Percentiles rank a stretch among this genome's conserved stretches.
Evolutionary conservation across 2,888 invertebrate species (phyloP).

Genomic region (Drosophila ustulata): DNA sequence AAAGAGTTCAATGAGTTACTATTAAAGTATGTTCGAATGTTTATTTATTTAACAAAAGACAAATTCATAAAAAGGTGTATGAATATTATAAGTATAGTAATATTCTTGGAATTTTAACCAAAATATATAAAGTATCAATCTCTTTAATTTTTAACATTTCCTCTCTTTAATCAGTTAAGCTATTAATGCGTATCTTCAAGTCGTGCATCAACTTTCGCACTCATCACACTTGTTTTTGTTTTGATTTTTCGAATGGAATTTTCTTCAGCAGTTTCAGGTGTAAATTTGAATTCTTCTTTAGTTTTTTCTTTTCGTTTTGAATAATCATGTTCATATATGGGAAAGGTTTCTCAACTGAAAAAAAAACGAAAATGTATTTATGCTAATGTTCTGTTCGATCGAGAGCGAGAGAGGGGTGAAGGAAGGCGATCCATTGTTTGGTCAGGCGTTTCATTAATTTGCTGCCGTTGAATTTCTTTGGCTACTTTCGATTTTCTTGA

Average conservation of each 20-base stretch:
- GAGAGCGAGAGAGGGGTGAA: not conserved
- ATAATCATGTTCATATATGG: slow-evolving; percentile 49
- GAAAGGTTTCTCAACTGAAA: slow-evolving; percentile 22
- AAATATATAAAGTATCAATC: no score
- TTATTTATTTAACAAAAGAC: no score
- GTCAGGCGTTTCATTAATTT: slow-evolving; percentile 49
- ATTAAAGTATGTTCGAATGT: no score
- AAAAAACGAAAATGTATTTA: slow-evolving; percentile 54
- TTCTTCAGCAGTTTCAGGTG: slow-evolving; percentile 25
- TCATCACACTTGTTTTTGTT: slow-evolving; percentile 1
- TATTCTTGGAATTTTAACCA: no score
- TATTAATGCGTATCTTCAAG: not conserved
- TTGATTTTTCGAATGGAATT: slow-evolving; percentile 16
- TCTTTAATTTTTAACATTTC: no score
- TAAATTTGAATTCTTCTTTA: slow-evolving; percentile 39
- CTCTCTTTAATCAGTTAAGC: not conserved
- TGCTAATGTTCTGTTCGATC: slow-evolving; percentile 50
- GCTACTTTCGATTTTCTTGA: slow-evolving; percentile 54
- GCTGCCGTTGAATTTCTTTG: slow-evolving; percentile 47
- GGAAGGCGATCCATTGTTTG: slow-evolving; percentile 22
- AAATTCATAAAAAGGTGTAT: no score
- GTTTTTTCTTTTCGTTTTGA: slow-evolving; percentile 32
- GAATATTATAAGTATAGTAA: no score
- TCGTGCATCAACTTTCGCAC: not conserved
- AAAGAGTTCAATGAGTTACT: not conserved